Base-by-base conservation (phyloP, 2,113 vertebrate species). In the Nycticebus coucang region DNA sequence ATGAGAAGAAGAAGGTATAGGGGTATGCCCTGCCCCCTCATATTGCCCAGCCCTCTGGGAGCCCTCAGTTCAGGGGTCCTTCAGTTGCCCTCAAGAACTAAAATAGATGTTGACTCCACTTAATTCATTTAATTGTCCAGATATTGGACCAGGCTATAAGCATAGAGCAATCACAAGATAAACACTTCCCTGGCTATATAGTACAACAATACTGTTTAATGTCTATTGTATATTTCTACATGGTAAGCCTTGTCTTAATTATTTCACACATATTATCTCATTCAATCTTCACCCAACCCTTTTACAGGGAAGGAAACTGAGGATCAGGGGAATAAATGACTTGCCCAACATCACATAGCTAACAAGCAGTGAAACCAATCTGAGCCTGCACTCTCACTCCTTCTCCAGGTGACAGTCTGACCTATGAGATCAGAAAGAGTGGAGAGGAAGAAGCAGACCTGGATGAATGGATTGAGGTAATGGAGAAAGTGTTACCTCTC, bases 401-500 rank as follows among this genome's bases (percentile, higher is more conserved):
- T 71, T 86, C 26, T 93, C 77, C 66, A 98, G 97, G 96, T 97
- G 96, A 97, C 91, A 97, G 75, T 87, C 93, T 98, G 79, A 95
- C 94, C 71, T 92, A 93, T 87, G 96, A 98, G 93, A 74, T 96
- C 21, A 92, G 26, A 55, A 81, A 84, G 82, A 95, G 18, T 83
- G 71, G 91, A 71, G 93, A 96, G n/a, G 97, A 97, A 92, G 92
- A 89, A 45, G 96, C 93, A 91, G 79, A 79, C 50, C 62, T 96
- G 72, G 96, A 97, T 0, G 89, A 97, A 91, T 96, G 97, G 93
- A 93, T 98, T 4, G 81, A 97, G 3, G 97, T 97, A 77, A 97
- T 91, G 68, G 97, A 97, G 91, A 95, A 93, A 69, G 95, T 94
- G 35, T 79, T 98, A 83, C 95, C 95, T 64, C 95, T 97, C 12